These are phyloP conservation scores for Sweltsa coloradensis DNA, from an alignment of 1,140 invertebrate species.

Conservation along the genomic window DNA sequence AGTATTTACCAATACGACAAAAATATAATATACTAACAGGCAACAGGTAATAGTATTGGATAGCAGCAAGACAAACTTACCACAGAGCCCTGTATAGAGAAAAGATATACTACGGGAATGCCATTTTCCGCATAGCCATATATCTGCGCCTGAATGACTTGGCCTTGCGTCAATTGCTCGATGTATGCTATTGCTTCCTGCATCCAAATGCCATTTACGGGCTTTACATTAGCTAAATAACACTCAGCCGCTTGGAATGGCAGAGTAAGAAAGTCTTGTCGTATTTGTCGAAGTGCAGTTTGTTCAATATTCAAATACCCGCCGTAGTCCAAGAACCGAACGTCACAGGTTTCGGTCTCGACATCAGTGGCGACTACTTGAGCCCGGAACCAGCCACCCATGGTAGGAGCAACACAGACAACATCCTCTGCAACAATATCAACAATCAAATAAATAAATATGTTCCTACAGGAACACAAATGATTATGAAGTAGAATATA, in stretches of 20 bases:
- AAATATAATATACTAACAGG: too few species aligned
- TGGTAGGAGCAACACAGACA: slow-evolving; percentile 74
- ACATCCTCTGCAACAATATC: slow-evolving; percentile 69
- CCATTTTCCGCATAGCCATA: slow-evolving; percentile 64
- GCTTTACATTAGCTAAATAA: slow-evolving; percentile 76
- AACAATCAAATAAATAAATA: too few species aligned
- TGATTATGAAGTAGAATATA: too few species aligned
- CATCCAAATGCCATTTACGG: slow-evolving; percentile 56
- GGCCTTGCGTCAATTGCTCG: slow-evolving; percentile 59
- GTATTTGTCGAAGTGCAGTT: slow-evolving; percentile 68
- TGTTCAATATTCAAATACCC: slow-evolving; percentile 72
- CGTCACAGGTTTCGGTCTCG: slow-evolving; percentile 54
- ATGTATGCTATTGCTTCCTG: slow-evolving; percentile 61
- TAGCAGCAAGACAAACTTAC: too few species aligned
- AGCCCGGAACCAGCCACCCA: slow-evolving; percentile 79
- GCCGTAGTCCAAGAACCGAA: slow-evolving; percentile 88
- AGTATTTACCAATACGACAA: too few species aligned
- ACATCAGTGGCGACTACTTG: slow-evolving; percentile 60
- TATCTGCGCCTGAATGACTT: slow-evolving; percentile 76
- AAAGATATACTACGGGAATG: slow-evolving; percentile 65
- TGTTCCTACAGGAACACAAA: too few species aligned
- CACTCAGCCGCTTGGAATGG: slow-evolving; percentile 96
- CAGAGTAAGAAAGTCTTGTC: slow-evolving; percentile 80
- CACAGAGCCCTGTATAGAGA: slow-evolving; percentile 52
- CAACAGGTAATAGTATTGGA: too few species aligned